Base-by-base conservation (phyloP, 2,113 vertebrate species). In the Chrysemys picta region DNA sequence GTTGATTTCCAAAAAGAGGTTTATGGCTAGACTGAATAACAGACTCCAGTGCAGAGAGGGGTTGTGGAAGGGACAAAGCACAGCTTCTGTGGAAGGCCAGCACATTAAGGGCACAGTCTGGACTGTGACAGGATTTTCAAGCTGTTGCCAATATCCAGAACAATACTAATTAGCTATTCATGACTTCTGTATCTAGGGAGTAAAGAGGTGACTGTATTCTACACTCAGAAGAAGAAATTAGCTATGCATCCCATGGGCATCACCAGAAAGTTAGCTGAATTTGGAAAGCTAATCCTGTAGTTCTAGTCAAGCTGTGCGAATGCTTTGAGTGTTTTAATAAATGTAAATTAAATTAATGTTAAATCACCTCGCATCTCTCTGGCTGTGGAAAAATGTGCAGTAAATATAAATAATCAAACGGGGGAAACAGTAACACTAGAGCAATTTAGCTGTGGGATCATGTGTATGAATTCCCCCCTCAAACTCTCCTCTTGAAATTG, bases 281-380 rank as follows among this genome's bases (percentile, higher is more conserved):
- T 92, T 88, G 87, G 80, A 93, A 91, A 93, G 85, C 54, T 80
- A 69, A 45, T 93, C 86, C 87, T 87, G 76, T 56, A 90, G 88
- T 88, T 91, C 80, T 80, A 95, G 90, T 92, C 88, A 93, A 95
- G 89, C 93, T 93, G 82, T 87, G 80, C 65, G 94, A 96, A 95
- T 85, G 54, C 59, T 88, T 62, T 56, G 5, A 93, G 80, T 16
- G 16, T 84, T 94, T 93, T 97, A 97, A 96, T 95, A 57, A 90
- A 94, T 89, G 90, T 62, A 95, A 96, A 97, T 96, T 94, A 94
- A 97, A 97, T 97, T 94, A 97, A 94, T 95, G 94, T 93, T 95
- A 95, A 97, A 94, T 96, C 93, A 93, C 88, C 1, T 90, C 7
- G 9, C 3, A 85, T 89, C 91, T 95, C 91, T 79, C 42, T 93